A percentile compares a stretch with the other conserved stretches of the same genome.
Evolutionary conservation across 2,888 invertebrate species (phyloP).

Genomic region (Poecilus cupreus): DNA sequence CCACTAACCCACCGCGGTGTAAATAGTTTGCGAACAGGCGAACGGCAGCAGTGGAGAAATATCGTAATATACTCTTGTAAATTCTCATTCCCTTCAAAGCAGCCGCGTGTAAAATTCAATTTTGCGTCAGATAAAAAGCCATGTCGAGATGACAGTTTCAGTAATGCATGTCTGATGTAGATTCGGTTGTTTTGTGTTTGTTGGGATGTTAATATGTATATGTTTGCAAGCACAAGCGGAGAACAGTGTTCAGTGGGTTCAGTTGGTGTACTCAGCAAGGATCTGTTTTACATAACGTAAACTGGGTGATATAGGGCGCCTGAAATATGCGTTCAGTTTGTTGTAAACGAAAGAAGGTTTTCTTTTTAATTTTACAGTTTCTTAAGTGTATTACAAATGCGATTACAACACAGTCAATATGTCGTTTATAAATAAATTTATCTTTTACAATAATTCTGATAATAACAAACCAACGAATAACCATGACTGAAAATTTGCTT

Average conservation of each 20-base stretch:
- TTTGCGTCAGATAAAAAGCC: slow-evolving; percentile 40
- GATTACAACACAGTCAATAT: too few relatives aligned
- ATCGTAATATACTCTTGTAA: background rate
- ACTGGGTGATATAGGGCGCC: background rate
- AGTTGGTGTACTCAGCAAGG: background rate
- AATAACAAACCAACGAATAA: too few relatives aligned
- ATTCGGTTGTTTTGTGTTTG: slow-evolving; percentile 21
- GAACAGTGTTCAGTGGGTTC: too few relatives aligned
- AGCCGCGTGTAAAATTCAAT: slow-evolving; percentile 50
- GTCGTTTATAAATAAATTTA: too few relatives aligned
- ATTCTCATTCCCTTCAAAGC: slow-evolving; percentile 19
- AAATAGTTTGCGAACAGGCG: too few relatives aligned
- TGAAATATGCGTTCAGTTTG: background rate
- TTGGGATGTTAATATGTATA: slow-evolving; percentile 25
- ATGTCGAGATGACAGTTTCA: slow-evolving; percentile 40
- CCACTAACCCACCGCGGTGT: too few relatives aligned
- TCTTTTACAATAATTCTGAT: too few relatives aligned
- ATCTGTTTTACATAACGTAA: background rate
- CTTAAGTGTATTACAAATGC: too few relatives aligned
- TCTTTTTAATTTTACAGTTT: too few relatives aligned
- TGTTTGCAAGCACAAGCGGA: background rate
- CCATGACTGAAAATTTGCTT: too few relatives aligned
- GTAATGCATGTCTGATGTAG: slow-evolving; percentile 40
- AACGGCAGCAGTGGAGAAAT: background rate
- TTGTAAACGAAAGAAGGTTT: background rate